Evolutionary conservation across 2,888 invertebrate genomes (phyloP).

Genomic region (Ceraclea dissimilis): DNA sequence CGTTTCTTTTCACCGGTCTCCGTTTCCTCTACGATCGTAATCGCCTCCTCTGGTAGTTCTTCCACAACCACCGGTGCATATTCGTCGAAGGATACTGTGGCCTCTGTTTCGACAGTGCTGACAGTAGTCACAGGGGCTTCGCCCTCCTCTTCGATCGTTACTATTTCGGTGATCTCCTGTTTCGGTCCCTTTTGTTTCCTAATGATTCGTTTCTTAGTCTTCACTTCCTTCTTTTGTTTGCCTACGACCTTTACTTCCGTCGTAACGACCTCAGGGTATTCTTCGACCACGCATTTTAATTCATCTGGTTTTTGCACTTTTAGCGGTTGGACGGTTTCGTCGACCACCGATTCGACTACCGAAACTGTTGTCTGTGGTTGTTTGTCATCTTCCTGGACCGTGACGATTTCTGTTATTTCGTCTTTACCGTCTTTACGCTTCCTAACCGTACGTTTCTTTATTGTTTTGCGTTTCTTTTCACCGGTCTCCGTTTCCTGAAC

Average conservation of each 20-base stretch:
- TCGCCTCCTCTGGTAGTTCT: conserved; percentile 25
- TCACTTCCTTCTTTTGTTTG: conserved; percentile 31
- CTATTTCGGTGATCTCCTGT: conserved; percentile 42
- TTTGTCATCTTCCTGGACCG: conserved; percentile 34
- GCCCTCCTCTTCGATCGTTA: conserved; percentile 35
- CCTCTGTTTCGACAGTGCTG: conserved; percentile 26
- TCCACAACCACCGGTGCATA: background rate
- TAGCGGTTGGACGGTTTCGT: conserved; percentile 4
- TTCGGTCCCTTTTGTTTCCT: conserved; percentile 34
- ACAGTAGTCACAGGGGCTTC: conserved; percentile 28
- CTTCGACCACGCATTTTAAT: conserved; percentile 17
- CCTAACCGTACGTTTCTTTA: conserved; percentile 37
- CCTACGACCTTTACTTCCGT: conserved; percentile 21
- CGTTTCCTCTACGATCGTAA: conserved; percentile 15
- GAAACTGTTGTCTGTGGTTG: conserved; percentile 36
- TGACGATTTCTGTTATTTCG: conserved; percentile 38
- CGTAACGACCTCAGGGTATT: conserved; percentile 10
- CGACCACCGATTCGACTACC: conserved; percentile 11
- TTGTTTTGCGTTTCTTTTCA: conserved; percentile 28
- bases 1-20: background rate
- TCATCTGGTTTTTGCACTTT: conserved; percentile 30
- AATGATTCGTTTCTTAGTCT: conserved; percentile 37
- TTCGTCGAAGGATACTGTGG: conserved; percentile 21
- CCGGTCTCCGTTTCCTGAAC: conserved; percentile 29
- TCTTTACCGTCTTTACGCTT: conserved; percentile 34